These are phyloP conservation scores for Danaus chrysippus DNA, from an alignment of 2,888 invertebrate species.

Conservation along the genomic window DNA sequence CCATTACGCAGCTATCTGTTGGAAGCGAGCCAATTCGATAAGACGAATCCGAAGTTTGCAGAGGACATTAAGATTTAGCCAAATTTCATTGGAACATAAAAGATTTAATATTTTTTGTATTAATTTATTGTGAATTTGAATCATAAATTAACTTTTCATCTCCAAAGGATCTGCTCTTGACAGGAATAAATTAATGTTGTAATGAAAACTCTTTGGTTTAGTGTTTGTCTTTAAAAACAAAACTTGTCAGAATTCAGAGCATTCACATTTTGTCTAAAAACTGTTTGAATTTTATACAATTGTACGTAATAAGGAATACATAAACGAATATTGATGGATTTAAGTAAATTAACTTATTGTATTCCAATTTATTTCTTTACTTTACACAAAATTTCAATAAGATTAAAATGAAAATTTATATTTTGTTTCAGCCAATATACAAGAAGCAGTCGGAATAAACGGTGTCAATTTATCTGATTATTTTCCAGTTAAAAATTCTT, in stretches of 20 bases:
- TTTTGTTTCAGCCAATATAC: too few relatives aligned
- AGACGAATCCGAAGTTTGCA: neutral
- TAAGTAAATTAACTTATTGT: neutral
- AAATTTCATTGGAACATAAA: too few relatives aligned
- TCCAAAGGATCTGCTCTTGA: conserved; percentile 8
- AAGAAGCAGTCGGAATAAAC: neutral
- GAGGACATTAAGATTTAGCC: neutral
- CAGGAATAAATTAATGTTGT: conserved; percentile 18
- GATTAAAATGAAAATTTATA: too few relatives aligned
- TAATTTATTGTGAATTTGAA: neutral
- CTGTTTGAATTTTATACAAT: conserved; percentile 1
- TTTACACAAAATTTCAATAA: too few relatives aligned
- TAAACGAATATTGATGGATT: neutral
- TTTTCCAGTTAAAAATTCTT: conserved; percentile 38
- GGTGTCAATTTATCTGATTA: conserved; percentile 24
- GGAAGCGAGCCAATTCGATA: conserved; percentile 4
- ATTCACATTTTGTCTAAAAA: conserved; percentile 10
- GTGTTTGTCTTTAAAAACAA: conserved; percentile 5
- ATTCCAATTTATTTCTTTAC: neutral
- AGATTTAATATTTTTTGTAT: too few relatives aligned
- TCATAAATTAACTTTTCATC: neutral
- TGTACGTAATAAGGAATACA: neutral
- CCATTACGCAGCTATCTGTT: conserved; percentile 4
- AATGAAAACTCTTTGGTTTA: conserved; percentile 16
- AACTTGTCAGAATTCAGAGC: conserved; percentile 9